These are phyloP conservation scores for Odontomyia ornata DNA, from an alignment of 2,888 invertebrate species.

Conservation along the genomic window DNA sequence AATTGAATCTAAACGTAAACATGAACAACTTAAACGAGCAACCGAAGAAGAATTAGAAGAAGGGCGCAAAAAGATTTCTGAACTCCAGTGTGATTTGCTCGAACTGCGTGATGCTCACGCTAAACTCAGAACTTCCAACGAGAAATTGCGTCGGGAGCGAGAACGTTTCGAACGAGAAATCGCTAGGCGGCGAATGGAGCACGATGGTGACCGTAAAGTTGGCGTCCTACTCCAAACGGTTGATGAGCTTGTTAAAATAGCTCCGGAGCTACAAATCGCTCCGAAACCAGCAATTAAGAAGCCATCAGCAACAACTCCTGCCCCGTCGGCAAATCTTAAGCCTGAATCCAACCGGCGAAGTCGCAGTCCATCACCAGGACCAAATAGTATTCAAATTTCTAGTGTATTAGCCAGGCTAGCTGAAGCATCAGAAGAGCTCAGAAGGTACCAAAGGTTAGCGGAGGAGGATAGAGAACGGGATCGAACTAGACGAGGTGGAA, in stretches of 20 bases:
- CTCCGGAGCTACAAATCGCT: slow-evolving; percentile 72
- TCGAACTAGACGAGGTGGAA: slow-evolving; percentile 62
- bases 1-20: slow-evolving; percentile 83
- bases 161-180: slow-evolving; percentile 85
- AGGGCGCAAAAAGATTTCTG: slow-evolving; percentile 82
- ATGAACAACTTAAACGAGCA: slow-evolving; percentile 84
- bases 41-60: slow-evolving; percentile 91
- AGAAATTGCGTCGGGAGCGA: slow-evolving; percentile 86
- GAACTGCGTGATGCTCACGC: slow-evolving; percentile 92
- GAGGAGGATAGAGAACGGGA: slow-evolving; percentile 68
- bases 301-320: neutral
- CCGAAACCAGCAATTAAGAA: slow-evolving; percentile 56
- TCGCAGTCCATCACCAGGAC: slow-evolving; percentile 58
- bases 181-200: slow-evolving; percentile 68
- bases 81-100: slow-evolving; percentile 86
- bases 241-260: slow-evolving; percentile 80
- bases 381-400: slow-evolving; percentile 58
- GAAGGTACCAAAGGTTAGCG: slow-evolving; percentile 65
- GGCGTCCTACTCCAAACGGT: slow-evolving; percentile 79
- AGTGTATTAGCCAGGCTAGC: slow-evolving; percentile 69
- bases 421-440: slow-evolving; percentile 76
- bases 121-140: slow-evolving; percentile 88
- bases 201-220: slow-evolving; percentile 78
- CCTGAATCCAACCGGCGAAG: slow-evolving; percentile 59
- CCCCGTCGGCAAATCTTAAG: slow-evolving; percentile 52